These are phyloP conservation scores for Listrodromus nycthemerus DNA, from an alignment of 2,888 invertebrate species.

Conservation along the genomic window DNA sequence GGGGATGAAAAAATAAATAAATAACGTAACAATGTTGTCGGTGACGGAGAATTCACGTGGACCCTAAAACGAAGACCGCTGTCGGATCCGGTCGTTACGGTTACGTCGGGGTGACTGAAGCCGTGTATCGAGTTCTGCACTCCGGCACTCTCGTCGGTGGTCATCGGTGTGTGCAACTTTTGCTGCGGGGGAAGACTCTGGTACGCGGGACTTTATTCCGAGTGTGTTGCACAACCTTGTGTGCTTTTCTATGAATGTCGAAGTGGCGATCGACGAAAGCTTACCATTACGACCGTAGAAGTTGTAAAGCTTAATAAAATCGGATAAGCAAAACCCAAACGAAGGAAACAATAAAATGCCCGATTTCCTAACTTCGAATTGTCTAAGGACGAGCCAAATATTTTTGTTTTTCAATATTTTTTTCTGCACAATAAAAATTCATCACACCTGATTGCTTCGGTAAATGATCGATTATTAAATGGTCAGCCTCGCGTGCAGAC, in stretches of 20 bases:
- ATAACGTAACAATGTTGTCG: not conserved
- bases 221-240: slow-evolving; percentile 46
- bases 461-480: not conserved
- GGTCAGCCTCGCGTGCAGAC: not conserved
- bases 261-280: not conserved
- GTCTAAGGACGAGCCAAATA: not conserved
- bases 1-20: slow-evolving; percentile 13
- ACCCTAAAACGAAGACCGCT: slow-evolving; percentile 56
- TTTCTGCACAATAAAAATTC: not conserved
- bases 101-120: slow-evolving; percentile 71
- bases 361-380: not conserved
- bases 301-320: not conserved
- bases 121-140: slow-evolving; percentile 62
- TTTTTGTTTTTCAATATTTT: not conserved
- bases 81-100: slow-evolving; percentile 68
- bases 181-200: slow-evolving; percentile 56
- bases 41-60: slow-evolving; percentile 40
- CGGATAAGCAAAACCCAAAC: not conserved
- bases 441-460: not conserved
- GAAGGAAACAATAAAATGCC: not conserved
- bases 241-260: slow-evolving; percentile 5
- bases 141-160: slow-evolving; percentile 33
- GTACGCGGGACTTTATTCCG: slow-evolving; percentile 32
- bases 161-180: not conserved
- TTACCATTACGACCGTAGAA: not conserved